These are phyloP conservation scores for Drosophila recens DNA, from an alignment of 2,888 invertebrate species.

Conservation along the genomic window DNA sequence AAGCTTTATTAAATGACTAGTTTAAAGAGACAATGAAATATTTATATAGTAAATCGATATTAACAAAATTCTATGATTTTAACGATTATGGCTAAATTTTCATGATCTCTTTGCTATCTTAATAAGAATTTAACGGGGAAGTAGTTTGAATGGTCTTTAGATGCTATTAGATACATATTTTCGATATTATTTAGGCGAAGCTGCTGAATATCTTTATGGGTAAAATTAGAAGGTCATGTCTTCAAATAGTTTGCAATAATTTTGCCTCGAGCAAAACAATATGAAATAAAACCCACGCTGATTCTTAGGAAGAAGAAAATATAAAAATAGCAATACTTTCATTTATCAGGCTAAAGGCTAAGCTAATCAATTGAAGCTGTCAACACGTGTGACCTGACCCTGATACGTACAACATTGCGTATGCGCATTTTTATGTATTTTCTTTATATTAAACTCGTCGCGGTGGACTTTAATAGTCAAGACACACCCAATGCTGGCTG, in stretches of 20 bases:
- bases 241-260: not conserved
- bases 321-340: not conserved
- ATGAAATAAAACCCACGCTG: not conserved
- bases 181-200: not conserved
- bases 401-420: constrained; percentile 29
- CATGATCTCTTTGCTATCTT: no score
- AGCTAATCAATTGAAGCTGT: constrained; percentile 29
- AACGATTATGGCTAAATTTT: no score
- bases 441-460: constrained; percentile 10
- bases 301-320: not conserved
- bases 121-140: not conserved
- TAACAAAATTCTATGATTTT: no score
- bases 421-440: constrained; percentile 31
- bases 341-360: constrained; percentile 35
- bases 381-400: constrained; percentile 38
- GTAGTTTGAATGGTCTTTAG: not conserved
- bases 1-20: no score
- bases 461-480: constrained; percentile 20
- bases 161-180: not conserved
- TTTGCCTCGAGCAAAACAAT: not conserved
- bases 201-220: not conserved
- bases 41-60: no score
- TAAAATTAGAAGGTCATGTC: not conserved
- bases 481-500: constrained; percentile 39
- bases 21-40: no score